These are phyloP conservation scores for Pediacus dermestoides DNA, from an alignment of 2,888 invertebrate species.

Conservation along the genomic window DNA sequence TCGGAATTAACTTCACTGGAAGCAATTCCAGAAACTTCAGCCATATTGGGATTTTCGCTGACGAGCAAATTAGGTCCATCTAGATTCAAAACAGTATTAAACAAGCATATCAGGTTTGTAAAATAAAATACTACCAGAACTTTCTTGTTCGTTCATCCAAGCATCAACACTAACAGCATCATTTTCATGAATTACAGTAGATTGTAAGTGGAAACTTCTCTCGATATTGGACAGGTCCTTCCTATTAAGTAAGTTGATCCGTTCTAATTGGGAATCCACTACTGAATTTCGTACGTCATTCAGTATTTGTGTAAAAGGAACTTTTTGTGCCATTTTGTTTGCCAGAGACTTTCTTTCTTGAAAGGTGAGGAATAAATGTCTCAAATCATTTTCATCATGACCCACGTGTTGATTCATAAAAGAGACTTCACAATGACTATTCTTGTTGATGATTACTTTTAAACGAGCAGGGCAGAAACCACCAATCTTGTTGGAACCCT, in stretches of 20 bases:
- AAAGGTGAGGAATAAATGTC: too few relatives aligned
- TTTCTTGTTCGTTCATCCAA: conserved; percentile 1
- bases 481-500: conserved; percentile 8
- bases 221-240: too few relatives aligned
- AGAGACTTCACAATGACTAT: background rate
- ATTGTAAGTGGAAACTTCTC: conserved; percentile 1
- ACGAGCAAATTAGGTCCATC: too few relatives aligned
- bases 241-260: conserved; percentile 1
- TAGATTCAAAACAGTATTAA: too few relatives aligned
- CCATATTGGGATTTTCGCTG: too few relatives aligned
- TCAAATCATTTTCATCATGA: conserved; percentile 3
- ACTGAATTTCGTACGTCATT: too few relatives aligned
- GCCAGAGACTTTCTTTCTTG: too few relatives aligned
- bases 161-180: conserved; percentile 3
- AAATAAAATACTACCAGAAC: conserved; percentile 3
- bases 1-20: too few relatives aligned
- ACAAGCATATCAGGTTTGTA: too few relatives aligned
- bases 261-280: conserved; percentile 2
- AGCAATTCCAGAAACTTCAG: too few relatives aligned
- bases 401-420: conserved; percentile 2
- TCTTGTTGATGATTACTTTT: background rate
- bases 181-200: conserved; percentile 1
- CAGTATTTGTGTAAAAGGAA: too few relatives aligned
- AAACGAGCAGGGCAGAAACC: conserved; percentile 5
- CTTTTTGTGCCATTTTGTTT: too few relatives aligned